A percentile compares a stretch with the other conserved stretches of the same genome.
Conservation (phyloP, 2,888 invertebrate genomes). For the Beris morrisii region DNA sequence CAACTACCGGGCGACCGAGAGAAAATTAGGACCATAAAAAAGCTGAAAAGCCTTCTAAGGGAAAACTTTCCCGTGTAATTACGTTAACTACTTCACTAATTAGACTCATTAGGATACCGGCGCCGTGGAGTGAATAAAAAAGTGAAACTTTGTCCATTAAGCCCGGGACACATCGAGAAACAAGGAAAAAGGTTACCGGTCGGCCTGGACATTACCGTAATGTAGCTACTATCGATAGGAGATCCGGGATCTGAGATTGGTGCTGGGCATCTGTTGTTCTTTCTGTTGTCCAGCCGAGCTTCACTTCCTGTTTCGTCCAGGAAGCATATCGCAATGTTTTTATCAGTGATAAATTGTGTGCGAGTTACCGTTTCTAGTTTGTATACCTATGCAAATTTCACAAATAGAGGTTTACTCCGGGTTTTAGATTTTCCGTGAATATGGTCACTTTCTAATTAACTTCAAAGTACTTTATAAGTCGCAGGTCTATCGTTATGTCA, state of each 20-base stretch:
- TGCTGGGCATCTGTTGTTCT: constrained; percentile 12
- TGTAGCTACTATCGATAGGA: constrained; percentile 5
- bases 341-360: constrained; percentile 25
- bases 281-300: constrained; percentile 7
- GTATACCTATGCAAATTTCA: no score
- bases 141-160: constrained; percentile 36
- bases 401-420: no score
- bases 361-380: no score
- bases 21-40: constrained; percentile 33
- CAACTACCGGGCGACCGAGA: constrained; percentile 8
- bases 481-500: no score
- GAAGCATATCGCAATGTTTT: constrained; percentile 15
- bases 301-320: background rate
- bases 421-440: no score
- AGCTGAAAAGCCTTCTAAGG: constrained; percentile 28
- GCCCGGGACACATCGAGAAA: constrained; percentile 19
- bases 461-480: no score
- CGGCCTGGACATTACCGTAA: constrained; percentile 16
- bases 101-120: constrained; percentile 36
- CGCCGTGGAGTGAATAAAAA: constrained; percentile 35
- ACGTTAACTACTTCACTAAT: constrained; percentile 36
- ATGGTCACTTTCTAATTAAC: no score
- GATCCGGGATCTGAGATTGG: background rate
- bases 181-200: constrained; percentile 16
- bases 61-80: constrained; percentile 36